Conservation (phyloP, 1,140 invertebrate species). For the Rhynchophorus ferrugineus region DNA sequence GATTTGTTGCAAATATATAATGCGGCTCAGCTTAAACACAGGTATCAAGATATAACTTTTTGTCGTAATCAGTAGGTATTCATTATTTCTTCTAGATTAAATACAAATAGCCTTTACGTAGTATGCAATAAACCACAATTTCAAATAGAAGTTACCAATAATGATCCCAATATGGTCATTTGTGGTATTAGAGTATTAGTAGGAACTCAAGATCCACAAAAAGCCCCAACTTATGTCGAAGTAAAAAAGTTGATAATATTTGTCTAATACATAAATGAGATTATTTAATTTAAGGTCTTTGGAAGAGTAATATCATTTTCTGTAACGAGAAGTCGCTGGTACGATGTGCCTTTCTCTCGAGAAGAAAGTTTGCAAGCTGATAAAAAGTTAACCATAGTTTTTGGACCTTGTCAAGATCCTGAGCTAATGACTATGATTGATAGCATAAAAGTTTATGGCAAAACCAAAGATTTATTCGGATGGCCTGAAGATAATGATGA, state of each 20-base stretch:
- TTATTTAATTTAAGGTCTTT: slow-evolving; percentile 48
- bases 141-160: slow-evolving; percentile 80
- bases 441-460: slow-evolving; percentile 66
- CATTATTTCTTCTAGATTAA: slow-evolving; percentile 47
- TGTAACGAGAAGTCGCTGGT: slow-evolving; percentile 80
- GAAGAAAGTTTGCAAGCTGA: slow-evolving; percentile 92
- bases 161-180: slow-evolving; percentile 81
- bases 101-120: slow-evolving; percentile 84
- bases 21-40: slow-evolving; percentile 85
- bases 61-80: too few relatives aligned
- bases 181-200: slow-evolving; percentile 64
- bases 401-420: slow-evolving; percentile 69
- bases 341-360: slow-evolving; percentile 87
- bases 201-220: slow-evolving; percentile 78
- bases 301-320: slow-evolving; percentile 72
- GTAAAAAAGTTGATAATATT: slow-evolving; percentile 21
- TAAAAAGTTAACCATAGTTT: slow-evolving; percentile 82
- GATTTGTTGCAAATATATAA: slow-evolving; percentile 95
- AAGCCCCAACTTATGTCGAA: slow-evolving; percentile 78
- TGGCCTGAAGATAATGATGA: slow-evolving; percentile 96
- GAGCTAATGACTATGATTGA: slow-evolving; percentile 28
- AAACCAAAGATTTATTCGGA: slow-evolving; percentile 91
- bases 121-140: slow-evolving; percentile 87
- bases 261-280: background rate
- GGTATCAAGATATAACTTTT: too few relatives aligned